phyloP scores from a whole-genome alignment of 2,113 vertebrate genomes.

The Prochilodus magdalenae region DNA sequence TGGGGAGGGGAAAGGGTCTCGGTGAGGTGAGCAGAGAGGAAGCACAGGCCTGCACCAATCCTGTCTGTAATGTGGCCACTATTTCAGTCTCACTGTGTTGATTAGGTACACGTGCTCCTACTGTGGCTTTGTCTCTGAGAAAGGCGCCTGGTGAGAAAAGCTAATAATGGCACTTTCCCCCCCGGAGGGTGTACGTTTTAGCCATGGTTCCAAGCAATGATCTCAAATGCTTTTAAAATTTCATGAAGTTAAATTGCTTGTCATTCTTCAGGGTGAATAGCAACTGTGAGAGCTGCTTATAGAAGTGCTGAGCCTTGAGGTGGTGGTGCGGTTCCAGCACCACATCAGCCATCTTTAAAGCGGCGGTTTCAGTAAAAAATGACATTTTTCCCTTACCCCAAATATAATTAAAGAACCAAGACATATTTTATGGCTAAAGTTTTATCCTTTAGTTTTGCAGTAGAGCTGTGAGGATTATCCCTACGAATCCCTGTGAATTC shows the following conservation, averaged over 20 bases:
- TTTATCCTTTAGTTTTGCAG: too few relatives aligned
- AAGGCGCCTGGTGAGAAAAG: slow-evolving; percentile 43
- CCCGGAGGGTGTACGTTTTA: slow-evolving; percentile 32
- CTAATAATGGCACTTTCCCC: slow-evolving; percentile 31
- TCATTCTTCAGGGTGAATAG: slow-evolving; percentile 26
- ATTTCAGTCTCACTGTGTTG: slow-evolving; percentile 37
- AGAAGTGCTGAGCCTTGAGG: not conserved
- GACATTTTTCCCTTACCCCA: not conserved
- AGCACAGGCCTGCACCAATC: slow-evolving; percentile 13
- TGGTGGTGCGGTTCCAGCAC: not conserved
- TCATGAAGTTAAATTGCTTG: slow-evolving; percentile 46
- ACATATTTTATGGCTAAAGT: too few relatives aligned
- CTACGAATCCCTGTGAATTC: too few relatives aligned
- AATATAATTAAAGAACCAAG: not conserved
- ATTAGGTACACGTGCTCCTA: slow-evolving; percentile 38
- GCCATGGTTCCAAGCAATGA: slow-evolving; percentile 13
- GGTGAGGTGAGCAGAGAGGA: slow-evolving; percentile 59
- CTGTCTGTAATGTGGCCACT: slow-evolving; percentile 27
- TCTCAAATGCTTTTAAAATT: slow-evolving; percentile 46
- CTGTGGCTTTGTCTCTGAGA: slow-evolving; percentile 27
- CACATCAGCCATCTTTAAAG: slow-evolving; percentile 1
- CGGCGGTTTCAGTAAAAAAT: not conserved
- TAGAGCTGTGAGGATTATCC: too few relatives aligned
- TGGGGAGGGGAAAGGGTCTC: slow-evolving; percentile 56
- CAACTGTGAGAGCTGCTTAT: slow-evolving; percentile 19